A percentile compares a stretch with the other conserved stretches of the same genome.
Evolutionary conservation across 2,888 invertebrate species (phyloP).

Genomic region (Drosophila leonis): DNA sequence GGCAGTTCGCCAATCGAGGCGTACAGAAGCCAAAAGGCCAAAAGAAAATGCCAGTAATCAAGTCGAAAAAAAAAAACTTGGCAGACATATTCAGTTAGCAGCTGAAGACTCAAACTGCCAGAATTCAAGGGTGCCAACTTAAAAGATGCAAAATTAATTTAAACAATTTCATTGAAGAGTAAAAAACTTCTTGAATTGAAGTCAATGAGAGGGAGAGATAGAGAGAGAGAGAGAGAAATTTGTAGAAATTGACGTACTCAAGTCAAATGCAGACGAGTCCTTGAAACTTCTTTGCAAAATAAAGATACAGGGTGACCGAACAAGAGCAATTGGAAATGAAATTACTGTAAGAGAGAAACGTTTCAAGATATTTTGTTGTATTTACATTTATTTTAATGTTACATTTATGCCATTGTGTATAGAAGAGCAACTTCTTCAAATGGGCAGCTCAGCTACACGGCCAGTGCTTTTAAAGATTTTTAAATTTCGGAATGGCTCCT

Average conservation of each 20-base stretch:
- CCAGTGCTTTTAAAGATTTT: too few relatives aligned
- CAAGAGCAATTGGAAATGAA: background rate
- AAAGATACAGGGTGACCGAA: background rate
- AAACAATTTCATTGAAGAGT: constrained; percentile 1
- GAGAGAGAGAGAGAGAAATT: background rate
- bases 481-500: background rate
- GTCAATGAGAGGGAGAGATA: too few relatives aligned
- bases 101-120: constrained; percentile 47
- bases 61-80: constrained; percentile 58
- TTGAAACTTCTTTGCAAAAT: background rate
- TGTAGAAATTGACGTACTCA: background rate
- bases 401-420: background rate
- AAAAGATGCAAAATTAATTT: constrained; percentile 13
- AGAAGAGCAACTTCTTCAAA: too few relatives aligned
- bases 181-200: background rate
- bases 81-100: constrained; percentile 59
- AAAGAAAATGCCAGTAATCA: constrained; percentile 58
- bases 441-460: too few relatives aligned
- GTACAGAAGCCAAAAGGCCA: constrained; percentile 38
- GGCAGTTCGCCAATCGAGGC: constrained; percentile 62
- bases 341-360: background rate
- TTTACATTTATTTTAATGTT: background rate
- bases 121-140: constrained; percentile 23
- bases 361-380: background rate
- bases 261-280: background rate